Evolutionary conservation across 1,140 invertebrate genomes (phyloP).

Genomic region (Meloidogyne floridensis): DNA sequence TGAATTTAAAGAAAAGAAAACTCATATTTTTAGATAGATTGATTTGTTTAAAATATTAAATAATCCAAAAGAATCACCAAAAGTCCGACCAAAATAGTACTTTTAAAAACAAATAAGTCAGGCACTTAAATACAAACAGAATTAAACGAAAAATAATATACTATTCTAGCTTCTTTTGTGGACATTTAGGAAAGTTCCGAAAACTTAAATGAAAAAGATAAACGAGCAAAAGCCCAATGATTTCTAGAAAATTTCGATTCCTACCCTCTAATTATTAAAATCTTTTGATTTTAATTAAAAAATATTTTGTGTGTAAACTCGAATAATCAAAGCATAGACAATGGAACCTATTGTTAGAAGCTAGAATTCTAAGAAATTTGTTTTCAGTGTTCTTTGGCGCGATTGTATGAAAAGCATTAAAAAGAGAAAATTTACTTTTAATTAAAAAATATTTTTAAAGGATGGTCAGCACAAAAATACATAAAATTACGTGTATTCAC

Average conservation of each 20-base stretch:
- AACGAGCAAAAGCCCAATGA: too few relatives aligned
- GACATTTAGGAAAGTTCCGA: too few relatives aligned
- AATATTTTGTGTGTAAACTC: too few relatives aligned
- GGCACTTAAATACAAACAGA: not conserved
- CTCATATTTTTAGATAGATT: too few relatives aligned
- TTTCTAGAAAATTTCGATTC: too few relatives aligned
- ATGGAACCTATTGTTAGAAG: not conserved
- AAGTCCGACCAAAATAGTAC: not conserved
- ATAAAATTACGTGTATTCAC: not conserved
- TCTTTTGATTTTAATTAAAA: too few relatives aligned
- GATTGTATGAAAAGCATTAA: not conserved
- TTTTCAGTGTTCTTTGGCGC: too few relatives aligned
- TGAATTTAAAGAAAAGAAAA: too few relatives aligned
- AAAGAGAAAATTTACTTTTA: not conserved
- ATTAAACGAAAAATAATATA: not conserved
- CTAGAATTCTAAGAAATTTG: not conserved
- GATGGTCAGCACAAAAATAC: not conserved
- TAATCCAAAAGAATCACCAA: not conserved
- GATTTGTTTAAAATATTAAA: too few relatives aligned
- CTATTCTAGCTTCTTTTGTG: too few relatives aligned
- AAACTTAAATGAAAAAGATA: too few relatives aligned
- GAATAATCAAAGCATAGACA: not conserved
- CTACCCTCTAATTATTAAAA: too few relatives aligned
- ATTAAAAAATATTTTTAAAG: not conserved
- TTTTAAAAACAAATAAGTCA: not conserved